Percentiles rank a stretch among this genome's conserved stretches.
These are phyloP conservation scores for Amiota mariae DNA, from an alignment of 2,888 invertebrate species.

Conservation along the genomic window DNA sequence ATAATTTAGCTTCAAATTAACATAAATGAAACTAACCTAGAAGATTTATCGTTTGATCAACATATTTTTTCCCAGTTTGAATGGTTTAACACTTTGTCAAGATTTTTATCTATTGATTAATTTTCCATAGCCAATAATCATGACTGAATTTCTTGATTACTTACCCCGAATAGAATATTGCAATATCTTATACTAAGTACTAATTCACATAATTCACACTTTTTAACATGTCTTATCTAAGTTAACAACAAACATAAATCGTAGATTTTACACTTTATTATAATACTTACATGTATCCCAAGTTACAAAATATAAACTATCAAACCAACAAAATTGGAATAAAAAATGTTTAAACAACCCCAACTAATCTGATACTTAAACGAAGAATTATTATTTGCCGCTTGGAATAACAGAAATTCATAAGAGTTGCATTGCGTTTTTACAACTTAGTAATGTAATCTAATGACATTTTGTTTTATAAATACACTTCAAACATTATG, in stretches of 20 bases:
- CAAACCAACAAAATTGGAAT: neutral
- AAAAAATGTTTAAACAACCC: too few relatives aligned
- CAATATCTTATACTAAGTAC: neutral
- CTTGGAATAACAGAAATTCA: neutral
- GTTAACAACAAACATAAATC: constrained; percentile 3
- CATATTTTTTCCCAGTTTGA: too few relatives aligned
- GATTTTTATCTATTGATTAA: neutral
- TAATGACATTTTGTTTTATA: neutral
- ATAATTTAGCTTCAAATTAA: too few relatives aligned
- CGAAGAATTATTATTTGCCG: constrained; percentile 13
- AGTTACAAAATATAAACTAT: neutral
- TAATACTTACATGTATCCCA: too few relatives aligned
- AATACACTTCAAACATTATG: neutral
- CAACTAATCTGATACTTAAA: too few relatives aligned
- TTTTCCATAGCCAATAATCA: neutral
- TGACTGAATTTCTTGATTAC: neutral
- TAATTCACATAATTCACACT: too few relatives aligned
- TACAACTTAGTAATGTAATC: neutral
- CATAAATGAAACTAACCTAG: too few relatives aligned
- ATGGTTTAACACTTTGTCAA: too few relatives aligned
- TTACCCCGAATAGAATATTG: neutral
- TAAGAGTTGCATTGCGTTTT: neutral
- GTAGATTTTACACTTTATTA: constrained; percentile 6
- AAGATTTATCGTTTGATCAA: too few relatives aligned
- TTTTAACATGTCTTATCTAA: too few relatives aligned